Evolutionary conservation across 2,113 vertebrate genomes (phyloP), one percentile per base, ranked within the genome.

Genomic region (Podilymbus podiceps): DNA sequence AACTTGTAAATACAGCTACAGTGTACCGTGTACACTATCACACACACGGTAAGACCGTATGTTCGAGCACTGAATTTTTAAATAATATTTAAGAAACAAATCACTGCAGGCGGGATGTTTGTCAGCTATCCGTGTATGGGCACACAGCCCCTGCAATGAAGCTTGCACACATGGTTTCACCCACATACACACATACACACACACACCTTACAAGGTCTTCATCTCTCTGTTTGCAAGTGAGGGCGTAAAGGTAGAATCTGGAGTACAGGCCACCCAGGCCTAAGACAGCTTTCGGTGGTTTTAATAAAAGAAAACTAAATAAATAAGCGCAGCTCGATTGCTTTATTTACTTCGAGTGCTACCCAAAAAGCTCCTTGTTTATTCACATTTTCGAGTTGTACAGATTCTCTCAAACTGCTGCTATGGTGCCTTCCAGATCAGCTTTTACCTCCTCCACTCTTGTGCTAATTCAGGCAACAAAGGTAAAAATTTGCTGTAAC

Each of bases 91-190:
- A 64, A 69, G 33, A 27, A 81, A 12, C 35, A 25, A 50, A 38
- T 47, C 10, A 16, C 49, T 56, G 42, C 5, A 58, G 35, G 59
- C 13, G 44, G 22, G 6, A 12, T 35, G 5, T 47, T 47, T 74
- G 13, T 40, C n/a, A 50, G 8, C 19, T 33, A 30, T 28, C 11
- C 2, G 0, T 25, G 8, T 5, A 20, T 2, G 10, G 18, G 18
- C 21, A 19, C 10, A 17, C 23, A 64, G 18, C 9, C 22, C 46
- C 53, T 24, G 40, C 52, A 40, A 44, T 22, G 33, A 60, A 38
- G 5, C 46, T n/a, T 40, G 33, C 14, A 16, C 52, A 79, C 14
- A 2, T 38, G 9, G 21, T 66, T 73, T 79, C 13, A 80, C 42
- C 5, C 42, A 7, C 38, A 38, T 38, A 38, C 42, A 42, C 42